Evolutionary conservation across 2,888 invertebrate genomes (phyloP).

Genomic region (Drosophila pseudotalamancana): DNA sequence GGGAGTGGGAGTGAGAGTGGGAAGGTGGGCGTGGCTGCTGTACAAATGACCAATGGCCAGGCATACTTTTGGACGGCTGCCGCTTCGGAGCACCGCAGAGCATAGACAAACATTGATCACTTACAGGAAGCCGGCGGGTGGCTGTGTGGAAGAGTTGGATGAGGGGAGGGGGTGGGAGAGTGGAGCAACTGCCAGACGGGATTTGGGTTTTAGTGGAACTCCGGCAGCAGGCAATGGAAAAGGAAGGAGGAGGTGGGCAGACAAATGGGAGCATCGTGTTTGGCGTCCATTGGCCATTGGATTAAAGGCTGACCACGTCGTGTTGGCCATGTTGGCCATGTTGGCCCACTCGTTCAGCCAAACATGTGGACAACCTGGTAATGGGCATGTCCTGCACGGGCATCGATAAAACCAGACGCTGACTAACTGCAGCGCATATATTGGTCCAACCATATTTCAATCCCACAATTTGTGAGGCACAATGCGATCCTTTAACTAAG

Average conservation of each 20-base stretch:
- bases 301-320: conserved; percentile 67
- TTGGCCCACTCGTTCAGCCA: conserved; percentile 9
- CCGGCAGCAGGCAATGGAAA: no score
- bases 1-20: not conserved
- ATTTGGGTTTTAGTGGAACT: conserved; percentile 5
- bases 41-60: conserved; percentile 67
- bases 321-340: conserved; percentile 34
- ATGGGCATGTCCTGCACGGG: conserved; percentile 47
- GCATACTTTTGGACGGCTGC: conserved; percentile 42
- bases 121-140: conserved; percentile 64
- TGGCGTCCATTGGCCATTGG: conserved; percentile 71
- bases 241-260: no score
- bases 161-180: no score
- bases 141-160: no score
- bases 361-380: conserved; percentile 54
- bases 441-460: not conserved
- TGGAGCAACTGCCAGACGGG: no score
- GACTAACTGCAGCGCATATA: conserved; percentile 31
- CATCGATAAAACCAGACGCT: conserved; percentile 57
- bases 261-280: conserved; percentile 11
- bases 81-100: conserved; percentile 59
- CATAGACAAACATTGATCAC: conserved; percentile 79
- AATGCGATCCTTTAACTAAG: not conserved
- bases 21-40: not conserved
- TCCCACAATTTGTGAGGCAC: not conserved